Evolutionary conservation across 2,113 vertebrate species (phyloP), one percentile per base, ranked within the genome.

Genomic region (Cyphomyrus plagiostoma): DNA sequence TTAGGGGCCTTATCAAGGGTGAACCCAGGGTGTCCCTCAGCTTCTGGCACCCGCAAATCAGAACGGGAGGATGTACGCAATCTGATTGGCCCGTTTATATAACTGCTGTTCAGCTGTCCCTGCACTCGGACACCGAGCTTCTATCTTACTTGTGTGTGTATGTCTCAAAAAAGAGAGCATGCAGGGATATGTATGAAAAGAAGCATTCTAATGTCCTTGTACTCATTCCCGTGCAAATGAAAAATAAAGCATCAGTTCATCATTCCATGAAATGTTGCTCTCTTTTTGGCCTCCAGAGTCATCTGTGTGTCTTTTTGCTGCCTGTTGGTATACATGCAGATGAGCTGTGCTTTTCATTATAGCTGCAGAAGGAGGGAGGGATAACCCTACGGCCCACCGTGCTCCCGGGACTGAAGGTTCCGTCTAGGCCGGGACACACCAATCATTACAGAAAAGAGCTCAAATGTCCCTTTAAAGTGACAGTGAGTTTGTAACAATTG

Each of bases 1-100:
- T 94, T 94, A 93, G 92, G 92, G 93, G 90, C 91, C 95, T 96
- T 95, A 95, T 95, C 94, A 21, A 90, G 86, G 91, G 80, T 17
- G 56, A 89, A 89, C 93, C 96, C 95, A 93, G 89, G 92, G 91
- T 91, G 90, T 92, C 94, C 91, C 91, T 91, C 91, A 91, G 74
- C 84, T 86, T 91, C 91, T 90, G 92, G 93, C 93, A 93, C 89
- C 91, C 89, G 83, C 89, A 90, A 49, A 92, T 92, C 80, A 91
- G 91, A 91, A 91, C 93, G 90, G 92, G 85, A 2, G 50, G 19
- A 50, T 4, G 23, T 26, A 17, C 7, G 7, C 7, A 13, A 86
- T 23, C 23, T 86, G 48, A 49, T 49, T 49, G 48, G 84, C 9
- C 46, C 2, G 9, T 42, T 26, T 46, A 35, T 50, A 52, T 23